Base-by-base conservation (phyloP, 1,140 invertebrate species). In the Aplysia californica region DNA sequence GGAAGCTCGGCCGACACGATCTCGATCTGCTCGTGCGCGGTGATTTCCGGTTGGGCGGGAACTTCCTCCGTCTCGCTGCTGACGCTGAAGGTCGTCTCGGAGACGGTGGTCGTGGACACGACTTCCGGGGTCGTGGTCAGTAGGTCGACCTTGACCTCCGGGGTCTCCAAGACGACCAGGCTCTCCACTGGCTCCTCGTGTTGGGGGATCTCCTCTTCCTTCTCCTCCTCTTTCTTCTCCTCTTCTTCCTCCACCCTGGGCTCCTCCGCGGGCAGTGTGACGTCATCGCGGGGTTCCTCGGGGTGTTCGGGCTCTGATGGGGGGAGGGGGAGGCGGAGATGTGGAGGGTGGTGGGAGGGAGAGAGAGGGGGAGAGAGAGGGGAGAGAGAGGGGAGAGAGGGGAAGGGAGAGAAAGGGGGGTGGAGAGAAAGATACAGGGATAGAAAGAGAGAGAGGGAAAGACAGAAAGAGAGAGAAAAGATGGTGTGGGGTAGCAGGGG, bases 31-130 rank as follows among this genome's bases (percentile, higher is more conserved):
- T 75, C 72, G 31, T 65, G 38, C 29, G 61, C 61, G n/a, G 61
- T 65, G 72, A 66, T 75, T 66, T 75, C 72, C 50, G 72, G 66
- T 35, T 33, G 35, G 75, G 79, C 82, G 80, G 83, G 83, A 84
- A 84, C 83, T 81, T 83, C 84, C 82, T 87, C 85, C 82, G 79
- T 87, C 80, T 85, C 84, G 68, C 77, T 80, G 69, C 82, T 84
- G 67, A 86, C 85, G 61, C 83, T 66, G 38, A 79, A 65, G 71
- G 80, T n/a, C n/a, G n/a, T 80, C 72, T 82, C 81, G 77, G 82
- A 81, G 77, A 80, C 73, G 56, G 65, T 83, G 79, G 85, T 84
- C 59, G 84, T 80, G 75, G 81, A 79, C 68, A 82, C 75, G 59
- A 77, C 76, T 71, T 82, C 82, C 76, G 80, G 72, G 59, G 80